Conservation (phyloP, 1,140 invertebrate species). For the Babylonia areolata region DNA sequence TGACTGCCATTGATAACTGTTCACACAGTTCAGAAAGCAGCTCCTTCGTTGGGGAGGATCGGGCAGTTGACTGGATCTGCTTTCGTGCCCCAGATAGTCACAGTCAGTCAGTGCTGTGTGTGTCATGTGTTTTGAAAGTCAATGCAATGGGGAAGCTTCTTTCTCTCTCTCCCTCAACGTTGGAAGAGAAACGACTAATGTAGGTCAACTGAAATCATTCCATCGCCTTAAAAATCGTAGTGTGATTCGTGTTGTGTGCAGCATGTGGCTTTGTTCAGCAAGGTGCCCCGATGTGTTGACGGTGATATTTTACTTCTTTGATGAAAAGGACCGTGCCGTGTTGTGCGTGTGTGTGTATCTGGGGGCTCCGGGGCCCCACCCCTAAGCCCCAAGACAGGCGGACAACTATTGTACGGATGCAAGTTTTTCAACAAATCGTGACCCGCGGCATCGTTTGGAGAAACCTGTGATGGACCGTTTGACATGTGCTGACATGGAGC, state of each 20-base stretch:
- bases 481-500: not conserved
- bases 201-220: not conserved
- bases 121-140: not conserved
- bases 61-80: too few relatives aligned
- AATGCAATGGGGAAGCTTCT: too few relatives aligned
- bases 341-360: too few relatives aligned
- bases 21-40: too few relatives aligned
- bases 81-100: too few relatives aligned
- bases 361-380: too few relatives aligned
- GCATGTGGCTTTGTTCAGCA: not conserved
- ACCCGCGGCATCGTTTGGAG: not conserved
- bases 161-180: too few relatives aligned
- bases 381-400: too few relatives aligned
- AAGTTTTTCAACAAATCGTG: not conserved
- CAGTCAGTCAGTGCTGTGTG: too few relatives aligned
- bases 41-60: too few relatives aligned
- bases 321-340: not conserved
- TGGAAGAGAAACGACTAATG: too few relatives aligned
- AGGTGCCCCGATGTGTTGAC: not conserved
- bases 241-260: not conserved
- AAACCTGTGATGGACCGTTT: not conserved
- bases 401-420: not conserved
- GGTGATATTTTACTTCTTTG: not conserved
- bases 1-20: too few relatives aligned
- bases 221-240: not conserved